A percentile compares a stretch with the other conserved stretches of the same genome.
Conservation (phyloP, 2,888 invertebrate species). For the Caenorhabditis virilis region DNA sequence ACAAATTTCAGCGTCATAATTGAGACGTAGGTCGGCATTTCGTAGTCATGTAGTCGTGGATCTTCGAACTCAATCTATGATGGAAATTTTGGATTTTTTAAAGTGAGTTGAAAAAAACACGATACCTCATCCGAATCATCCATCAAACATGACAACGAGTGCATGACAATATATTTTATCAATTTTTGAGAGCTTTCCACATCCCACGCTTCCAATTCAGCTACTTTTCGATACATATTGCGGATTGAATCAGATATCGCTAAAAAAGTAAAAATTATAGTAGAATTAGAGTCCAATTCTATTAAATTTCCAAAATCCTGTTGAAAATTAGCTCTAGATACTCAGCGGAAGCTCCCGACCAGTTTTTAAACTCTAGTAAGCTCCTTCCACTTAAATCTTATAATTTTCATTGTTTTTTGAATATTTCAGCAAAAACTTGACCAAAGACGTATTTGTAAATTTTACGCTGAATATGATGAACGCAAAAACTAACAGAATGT, state of each 20-base stretch:
- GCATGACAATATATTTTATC: not conserved
- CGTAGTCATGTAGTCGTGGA: slow-evolving; percentile 15
- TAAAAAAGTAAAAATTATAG: not conserved
- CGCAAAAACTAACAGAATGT: too few relatives aligned
- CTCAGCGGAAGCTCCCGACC: too few relatives aligned
- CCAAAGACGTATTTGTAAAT: too few relatives aligned
- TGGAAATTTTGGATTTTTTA: not conserved
- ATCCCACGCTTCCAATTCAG: slow-evolving; percentile 12
- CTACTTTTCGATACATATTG: slow-evolving; percentile 9
- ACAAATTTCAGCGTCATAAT: slow-evolving; percentile 13
- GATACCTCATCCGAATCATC: not conserved
- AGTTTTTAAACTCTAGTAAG: too few relatives aligned
- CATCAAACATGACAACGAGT: not conserved
- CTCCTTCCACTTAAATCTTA: too few relatives aligned
- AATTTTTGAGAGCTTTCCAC: not conserved
- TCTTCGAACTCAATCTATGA: slow-evolving; percentile 12
- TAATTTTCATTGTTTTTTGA: too few relatives aligned
- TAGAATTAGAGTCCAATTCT: too few relatives aligned
- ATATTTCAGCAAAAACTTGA: too few relatives aligned
- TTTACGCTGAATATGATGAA: too few relatives aligned
- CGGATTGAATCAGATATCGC: slow-evolving; percentile 8
- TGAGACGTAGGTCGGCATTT: slow-evolving; percentile 9
- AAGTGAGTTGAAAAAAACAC: not conserved
- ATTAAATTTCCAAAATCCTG: too few relatives aligned
- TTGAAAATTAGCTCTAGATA: too few relatives aligned